Evolutionary conservation across 2,113 vertebrate genomes (phyloP), one percentile per base, ranked within the genome.

Genomic region (Microcebus tavaratra): DNA sequence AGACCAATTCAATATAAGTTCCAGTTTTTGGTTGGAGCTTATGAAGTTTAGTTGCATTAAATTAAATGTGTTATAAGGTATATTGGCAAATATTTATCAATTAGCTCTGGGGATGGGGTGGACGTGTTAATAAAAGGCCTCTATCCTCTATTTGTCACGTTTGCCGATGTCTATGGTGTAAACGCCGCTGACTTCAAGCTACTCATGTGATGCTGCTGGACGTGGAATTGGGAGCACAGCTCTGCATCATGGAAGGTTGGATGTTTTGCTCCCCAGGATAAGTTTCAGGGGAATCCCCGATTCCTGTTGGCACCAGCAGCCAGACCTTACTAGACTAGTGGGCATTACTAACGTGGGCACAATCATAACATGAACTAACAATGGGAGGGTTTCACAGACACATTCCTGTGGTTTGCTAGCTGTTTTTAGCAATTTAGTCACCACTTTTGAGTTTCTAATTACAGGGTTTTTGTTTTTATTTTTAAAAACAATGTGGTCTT

Each of bases 391-490:
- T 94, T 98, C 96, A 93, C 87, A 91, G 88, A 93, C 59, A 3
- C 91, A 90, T 98, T 95, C 97, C 94, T 97, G 79, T 48, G 55
- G 93, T 97, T 98, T 25, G 50, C 78, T 85, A 15, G 75, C 29
- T 94, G 95, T 82, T 81, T 88, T 96, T 70, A 96, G 92, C 25
- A 48, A 53, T 94, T 96, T 88, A 94, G 53, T 91, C 4, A 6
- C 11, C 80, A 86, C 59, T 87, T 85, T 92, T 68, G 78, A 83
- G 67, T 85, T 98, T 98, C 93, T 95, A 96, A 90, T 95, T 98
- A 95, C n/a, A 81, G 82, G 50, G 94, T 84, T 98, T 93, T 93
- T 91, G 82, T 90, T 97, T 96, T 96, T 86, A 80, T 91, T 95
- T 67, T 95, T 90, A 79, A 85, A 97, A 97, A 57, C 57, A 79